Base-by-base conservation (phyloP, 1,140 invertebrate species). In the Hypothenemus hampei region DNA sequence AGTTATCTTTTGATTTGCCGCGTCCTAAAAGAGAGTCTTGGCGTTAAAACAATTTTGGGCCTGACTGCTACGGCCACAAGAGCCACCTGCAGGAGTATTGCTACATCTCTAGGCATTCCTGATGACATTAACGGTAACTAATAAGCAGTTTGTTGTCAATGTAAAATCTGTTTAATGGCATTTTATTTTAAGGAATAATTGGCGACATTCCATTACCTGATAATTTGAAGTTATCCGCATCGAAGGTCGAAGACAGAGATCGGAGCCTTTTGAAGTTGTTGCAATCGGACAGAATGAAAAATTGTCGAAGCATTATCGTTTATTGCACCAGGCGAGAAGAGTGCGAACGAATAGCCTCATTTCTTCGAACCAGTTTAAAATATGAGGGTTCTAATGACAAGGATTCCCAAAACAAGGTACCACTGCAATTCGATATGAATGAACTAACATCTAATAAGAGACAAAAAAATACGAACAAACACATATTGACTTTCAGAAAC, bases 321-420 rank as follows among this genome's bases (percentile, higher is more conserved):
- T 98, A 98, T 73, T 97, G 94, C 69, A 97, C 90, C 1, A 76
- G 91, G 58, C 77, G 94, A 61, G 89, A 95, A 63, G 87, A 93
- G 69, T 96, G 93, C 69, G 85, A 87, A 64, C 76, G 87, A 61
- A 77, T 97, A 20, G 89, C 93, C 15, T 80, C 80, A 22, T 75
- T 91, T 22, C 78, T 97, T 39, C 77, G 93, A 57, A 89, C 87
- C 1, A 80, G 79, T 61, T 70, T 96, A 78, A 83, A 73, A 35
- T 37, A 59, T 18, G 60, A 65, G 33, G 71, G 68, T 69, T 69
- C 7, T n/a, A n/a, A n/a, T n/a, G n/a, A n/a, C n/a, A n/a, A n/a
- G n/a, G n/a, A n/a, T n/a, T n/a, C n/a, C n/a, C n/a, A n/a, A n/a
- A n/a, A n/a, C n/a, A n/a, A n/a, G n/a, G n/a, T n/a, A n/a, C n/a